Conservation (phyloP, 2,113 vertebrate species). For the Alectura lathami region DNA sequence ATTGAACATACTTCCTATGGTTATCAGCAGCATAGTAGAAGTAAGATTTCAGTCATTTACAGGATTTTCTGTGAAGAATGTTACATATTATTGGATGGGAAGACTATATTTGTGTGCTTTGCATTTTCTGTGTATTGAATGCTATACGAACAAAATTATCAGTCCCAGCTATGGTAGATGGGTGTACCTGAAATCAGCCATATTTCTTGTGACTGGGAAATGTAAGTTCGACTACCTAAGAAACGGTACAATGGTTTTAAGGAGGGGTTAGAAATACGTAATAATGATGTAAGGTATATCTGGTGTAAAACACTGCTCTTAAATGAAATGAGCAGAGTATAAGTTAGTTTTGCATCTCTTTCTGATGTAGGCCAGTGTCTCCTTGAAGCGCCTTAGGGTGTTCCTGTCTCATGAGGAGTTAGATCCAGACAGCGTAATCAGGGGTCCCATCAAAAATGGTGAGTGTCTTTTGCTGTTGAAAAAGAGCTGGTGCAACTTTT, state of each 20-base stretch:
- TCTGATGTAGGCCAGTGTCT: conserved; percentile 87
- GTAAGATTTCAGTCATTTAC: conserved; percentile 39
- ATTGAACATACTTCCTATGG: conserved; percentile 94
- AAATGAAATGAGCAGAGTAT: not conserved
- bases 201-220: not conserved
- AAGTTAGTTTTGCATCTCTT: not conserved
- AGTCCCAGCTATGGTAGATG: rapidly evolving
- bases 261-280: not conserved
- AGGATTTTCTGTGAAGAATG: not conserved
- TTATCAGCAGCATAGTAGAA: conserved; percentile 96
- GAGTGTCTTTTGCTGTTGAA: not conserved
- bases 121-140: not conserved
- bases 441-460: conserved; percentile 68
- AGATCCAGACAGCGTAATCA: conserved; percentile 85
- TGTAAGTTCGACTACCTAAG: rapidly evolving
- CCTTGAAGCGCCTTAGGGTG: conserved; percentile 88
- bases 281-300: not conserved
- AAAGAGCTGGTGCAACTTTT: not conserved
- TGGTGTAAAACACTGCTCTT: not conserved
- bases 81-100: not conserved
- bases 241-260: not conserved
- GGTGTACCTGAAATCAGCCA: not conserved
- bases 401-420: conserved; percentile 96
- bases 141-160: not conserved
- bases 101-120: not conserved